phyloP scores from a whole-genome alignment of 2,888 invertebrate genomes.

The Norana najaformis region DNA sequence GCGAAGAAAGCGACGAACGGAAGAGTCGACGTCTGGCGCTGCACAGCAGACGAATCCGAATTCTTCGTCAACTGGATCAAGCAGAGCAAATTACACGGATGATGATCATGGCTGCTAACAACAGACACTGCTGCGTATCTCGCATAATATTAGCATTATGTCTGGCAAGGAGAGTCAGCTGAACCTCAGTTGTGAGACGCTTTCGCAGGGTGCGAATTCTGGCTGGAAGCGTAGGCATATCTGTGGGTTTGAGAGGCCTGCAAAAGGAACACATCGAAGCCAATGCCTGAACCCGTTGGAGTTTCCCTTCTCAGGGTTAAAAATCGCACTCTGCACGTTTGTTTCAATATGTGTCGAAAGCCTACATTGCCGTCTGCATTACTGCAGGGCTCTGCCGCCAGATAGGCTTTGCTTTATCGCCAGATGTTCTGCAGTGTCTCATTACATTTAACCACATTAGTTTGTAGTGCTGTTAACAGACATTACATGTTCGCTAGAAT shows the following conservation, averaged over 20 bases:
- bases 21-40: slow-evolving; percentile 35
- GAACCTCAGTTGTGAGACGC: background rate
- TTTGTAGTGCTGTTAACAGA: too few species aligned
- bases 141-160: too few species aligned
- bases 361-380: background rate
- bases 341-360: background rate
- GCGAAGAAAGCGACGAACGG: slow-evolving; percentile 32
- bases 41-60: slow-evolving; percentile 32
- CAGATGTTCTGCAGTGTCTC: too few species aligned
- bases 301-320: background rate
- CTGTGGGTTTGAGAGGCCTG: background rate
- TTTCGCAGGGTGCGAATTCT: background rate
- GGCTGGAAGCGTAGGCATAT: too few species aligned
- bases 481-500: too few species aligned
- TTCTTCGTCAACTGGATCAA: slow-evolving; percentile 38
- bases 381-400: background rate
- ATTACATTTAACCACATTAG: too few species aligned
- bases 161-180: too few species aligned
- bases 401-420: background rate
- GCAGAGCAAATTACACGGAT: slow-evolving; percentile 22
- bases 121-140: background rate
- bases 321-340: background rate
- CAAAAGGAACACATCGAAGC: background rate
- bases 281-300: background rate
- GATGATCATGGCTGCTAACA: background rate